A percentile compares a stretch with the other conserved stretches of the same genome.
phyloP scores from a whole-genome alignment of 2,888 invertebrate species.

The Nymphalis urticae region DNA sequence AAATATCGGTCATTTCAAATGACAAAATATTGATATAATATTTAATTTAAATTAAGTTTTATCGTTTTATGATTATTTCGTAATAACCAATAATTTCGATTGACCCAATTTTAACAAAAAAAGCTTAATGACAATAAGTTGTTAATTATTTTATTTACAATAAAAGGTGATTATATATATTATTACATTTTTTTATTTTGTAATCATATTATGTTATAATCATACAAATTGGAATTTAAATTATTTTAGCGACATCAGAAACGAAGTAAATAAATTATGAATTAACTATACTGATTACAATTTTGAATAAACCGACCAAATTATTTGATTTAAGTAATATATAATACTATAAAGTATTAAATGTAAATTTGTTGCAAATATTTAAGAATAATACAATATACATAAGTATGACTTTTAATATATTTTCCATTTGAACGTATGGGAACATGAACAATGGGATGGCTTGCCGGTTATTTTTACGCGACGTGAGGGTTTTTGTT shows the following conservation, averaged over 20 bases:
- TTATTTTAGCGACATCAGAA: no score
- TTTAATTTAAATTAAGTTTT: not conserved
- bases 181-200: not conserved
- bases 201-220: no score
- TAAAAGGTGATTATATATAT: not conserved
- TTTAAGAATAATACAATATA: not conserved
- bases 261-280: no score
- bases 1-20: conserved; percentile 29
- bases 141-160: not conserved
- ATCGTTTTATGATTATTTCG: not conserved
- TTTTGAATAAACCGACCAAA: no score
- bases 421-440: not conserved
- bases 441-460: not conserved
- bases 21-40: not conserved
- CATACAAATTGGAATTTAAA: no score
- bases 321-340: no score
- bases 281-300: no score
- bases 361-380: no score
- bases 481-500: conserved; percentile 5
- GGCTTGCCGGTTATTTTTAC: conserved; percentile 5
- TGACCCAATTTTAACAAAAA: conserved; percentile 16
- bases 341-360: no score
- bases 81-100: not conserved
- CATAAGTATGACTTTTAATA: not conserved
- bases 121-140: no score